Evolutionary conservation across 35 echinoderm and acorn worm species (phyloP).

Genomic region (Chiridota heheva): DNA sequence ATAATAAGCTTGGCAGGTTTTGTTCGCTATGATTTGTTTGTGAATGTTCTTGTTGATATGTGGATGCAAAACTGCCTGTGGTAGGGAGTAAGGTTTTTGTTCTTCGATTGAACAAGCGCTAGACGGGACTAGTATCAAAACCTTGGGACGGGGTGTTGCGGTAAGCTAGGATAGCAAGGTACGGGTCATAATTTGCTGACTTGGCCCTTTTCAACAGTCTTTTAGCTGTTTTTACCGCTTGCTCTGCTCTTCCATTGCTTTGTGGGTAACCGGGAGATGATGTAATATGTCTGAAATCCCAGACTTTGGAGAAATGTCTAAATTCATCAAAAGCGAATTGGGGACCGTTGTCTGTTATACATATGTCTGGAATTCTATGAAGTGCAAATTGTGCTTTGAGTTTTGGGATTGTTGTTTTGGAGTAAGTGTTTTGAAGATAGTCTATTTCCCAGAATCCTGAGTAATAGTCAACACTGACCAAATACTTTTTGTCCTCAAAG

Average conservation of each 20-base stretch:
- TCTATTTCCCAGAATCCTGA: constrained; percentile 72
- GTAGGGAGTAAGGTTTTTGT: constrained; percentile 62
- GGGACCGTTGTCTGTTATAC: constrained; percentile 52
- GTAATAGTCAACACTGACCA: constrained; percentile 58
- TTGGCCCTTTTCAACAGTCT: constrained; percentile 17
- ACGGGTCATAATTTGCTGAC: constrained; percentile 44
- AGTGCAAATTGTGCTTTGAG: constrained; percentile 38
- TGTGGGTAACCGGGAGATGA: constrained; percentile 21
- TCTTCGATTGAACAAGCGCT: constrained; percentile 51
- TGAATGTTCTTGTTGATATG: not conserved
- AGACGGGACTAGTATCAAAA: constrained; percentile 40
- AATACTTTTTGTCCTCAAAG: constrained; percentile 39
- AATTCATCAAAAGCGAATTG: constrained; percentile 45
- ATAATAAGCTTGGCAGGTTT: constrained; percentile 31
- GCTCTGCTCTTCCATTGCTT: constrained; percentile 26
- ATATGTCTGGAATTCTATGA: constrained; percentile 55
- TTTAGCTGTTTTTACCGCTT: constrained; percentile 37
- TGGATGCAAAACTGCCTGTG: not conserved
- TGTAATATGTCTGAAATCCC: constrained; percentile 60
- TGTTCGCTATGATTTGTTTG: constrained; percentile 4
- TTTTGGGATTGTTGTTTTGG: constrained; percentile 20
- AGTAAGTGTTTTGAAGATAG: constrained; percentile 28
- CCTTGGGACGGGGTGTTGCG: constrained; percentile 74
- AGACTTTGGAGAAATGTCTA: constrained; percentile 34
- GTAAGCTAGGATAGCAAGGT: constrained; percentile 53